Evolutionary conservation across 2,888 invertebrate species (phyloP).

Genomic region (Leucophenga montana): DNA sequence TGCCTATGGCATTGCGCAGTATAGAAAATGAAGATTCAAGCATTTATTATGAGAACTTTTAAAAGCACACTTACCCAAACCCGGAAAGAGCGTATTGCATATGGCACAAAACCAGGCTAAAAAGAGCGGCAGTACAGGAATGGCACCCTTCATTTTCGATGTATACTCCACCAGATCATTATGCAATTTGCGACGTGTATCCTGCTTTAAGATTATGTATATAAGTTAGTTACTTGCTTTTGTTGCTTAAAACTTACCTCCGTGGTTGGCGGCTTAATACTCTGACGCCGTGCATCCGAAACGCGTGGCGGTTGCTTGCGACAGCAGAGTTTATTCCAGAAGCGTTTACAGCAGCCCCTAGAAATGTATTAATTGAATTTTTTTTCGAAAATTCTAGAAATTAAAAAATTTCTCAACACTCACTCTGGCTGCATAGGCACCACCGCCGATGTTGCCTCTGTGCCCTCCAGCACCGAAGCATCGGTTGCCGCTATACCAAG

Average conservation of each 20-base stretch:
- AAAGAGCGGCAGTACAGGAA: constrained; percentile 90
- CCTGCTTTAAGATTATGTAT: constrained; percentile 74
- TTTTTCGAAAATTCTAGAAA: background rate
- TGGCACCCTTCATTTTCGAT: constrained; percentile 92
- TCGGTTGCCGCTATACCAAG: constrained; percentile 59
- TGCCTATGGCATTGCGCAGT: constrained; percentile 78
- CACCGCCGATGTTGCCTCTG: constrained; percentile 62
- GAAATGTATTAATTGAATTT: constrained; percentile 1
- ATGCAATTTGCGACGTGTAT: constrained; percentile 84
- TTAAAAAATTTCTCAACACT: constrained; percentile 28
- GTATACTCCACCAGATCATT: constrained; percentile 85
- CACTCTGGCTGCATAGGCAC: constrained; percentile 39
- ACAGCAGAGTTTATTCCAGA: constrained; percentile 72
- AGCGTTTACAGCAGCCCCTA: constrained; percentile 70
- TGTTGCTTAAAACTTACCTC: constrained; percentile 43
- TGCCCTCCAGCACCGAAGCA: constrained; percentile 76
- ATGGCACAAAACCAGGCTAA: constrained; percentile 91
- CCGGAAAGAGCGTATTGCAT: constrained; percentile 86
- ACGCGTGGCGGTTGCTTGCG: constrained; percentile 72
- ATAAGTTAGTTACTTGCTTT: background rate
- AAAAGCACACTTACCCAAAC: constrained; percentile 80
- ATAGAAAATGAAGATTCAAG: background rate
- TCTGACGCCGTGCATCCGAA: constrained; percentile 74
- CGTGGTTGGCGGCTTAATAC: constrained; percentile 75
- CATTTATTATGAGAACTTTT: background rate